Evolutionary conservation across 2,113 vertebrate species (phyloP), one percentile per base, ranked within the genome.

Genomic region (Pseudonaja textilis): DNA sequence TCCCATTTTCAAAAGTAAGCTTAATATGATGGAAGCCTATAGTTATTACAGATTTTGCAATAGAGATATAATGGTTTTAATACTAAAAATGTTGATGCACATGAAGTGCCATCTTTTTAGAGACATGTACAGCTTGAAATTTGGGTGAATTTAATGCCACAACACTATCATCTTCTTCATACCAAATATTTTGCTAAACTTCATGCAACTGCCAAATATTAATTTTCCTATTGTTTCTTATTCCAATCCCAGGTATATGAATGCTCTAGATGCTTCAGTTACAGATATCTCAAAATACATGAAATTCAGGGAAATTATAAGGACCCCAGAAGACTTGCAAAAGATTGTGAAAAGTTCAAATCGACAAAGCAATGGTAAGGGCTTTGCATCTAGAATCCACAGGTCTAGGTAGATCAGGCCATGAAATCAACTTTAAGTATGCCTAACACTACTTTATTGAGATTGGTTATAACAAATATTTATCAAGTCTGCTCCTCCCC

Each of bases 291-390:
- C 98, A 0, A 22, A 54, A 10, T 18, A 87, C 42, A 92, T 96
- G 0, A 93, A 56, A 5, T 57, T 95, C 1, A 98, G 98, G 94
- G 95, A 97, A 0, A 95, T 97, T 90, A 93, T 99, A 92, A 98
- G 98, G 86, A 94, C 93, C 26, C 89, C 97, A 0, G 88, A 89
- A 0, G 96, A 98, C 0, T 94, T 99, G 12, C 81, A 4, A 16
- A 0, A 18, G 0, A 93, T 92, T 0, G 94, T 99, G 81, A 81
- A 0, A 0, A 0, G 94, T 50, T 4, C 91, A 0, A 29, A 95
- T 0, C 97, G 98, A 93, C 97, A 97, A 95, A 99, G 99, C 96
- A 99, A 99, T 96, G 98, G 99, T 99, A 97, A 96, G 98, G 95
- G 92, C 6, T 64, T 42, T 74, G 8, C 45, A 0, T 22, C 9